phyloP scores from a whole-genome alignment of 2,113 vertebrate species.

The Butorides virescens region DNA sequence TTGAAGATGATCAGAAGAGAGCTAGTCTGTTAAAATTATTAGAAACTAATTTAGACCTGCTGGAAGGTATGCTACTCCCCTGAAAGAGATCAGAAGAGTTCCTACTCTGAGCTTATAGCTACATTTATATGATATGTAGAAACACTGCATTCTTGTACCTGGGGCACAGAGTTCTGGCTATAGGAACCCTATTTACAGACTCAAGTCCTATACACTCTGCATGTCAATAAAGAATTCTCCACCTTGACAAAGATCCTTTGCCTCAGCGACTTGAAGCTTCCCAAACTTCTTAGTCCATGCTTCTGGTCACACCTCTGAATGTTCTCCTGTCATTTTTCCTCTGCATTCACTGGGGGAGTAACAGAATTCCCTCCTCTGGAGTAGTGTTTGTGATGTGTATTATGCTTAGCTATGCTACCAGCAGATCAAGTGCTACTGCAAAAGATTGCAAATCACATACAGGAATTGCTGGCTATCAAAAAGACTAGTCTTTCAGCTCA shows the following conservation, averaged over 20 bases:
- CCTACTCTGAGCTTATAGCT: not conserved
- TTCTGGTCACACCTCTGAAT: not conserved
- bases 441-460: fast-evolving
- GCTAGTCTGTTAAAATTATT: not conserved
- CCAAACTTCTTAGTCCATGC: not conserved
- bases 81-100: not conserved
- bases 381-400: no score
- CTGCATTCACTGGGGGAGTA: not conserved
- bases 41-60: not conserved
- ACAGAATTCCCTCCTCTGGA: not conserved
- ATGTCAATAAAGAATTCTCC: not conserved
- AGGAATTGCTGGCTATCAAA: not conserved
- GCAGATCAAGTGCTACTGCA: not conserved
- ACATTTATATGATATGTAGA: not conserved
- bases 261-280: not conserved
- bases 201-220: not conserved
- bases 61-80: not conserved
- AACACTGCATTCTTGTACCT: not conserved
- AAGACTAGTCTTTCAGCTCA: not conserved
- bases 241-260: not conserved
- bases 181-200: not conserved
- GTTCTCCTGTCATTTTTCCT: not conserved
- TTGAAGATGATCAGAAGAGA: not conserved
- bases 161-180: not conserved
- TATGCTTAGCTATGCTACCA: not conserved